A percentile compares a stretch with the other conserved stretches of the same genome.
Conservation (phyloP, 2,888 invertebrate genomes). For the Gymnoscelis rufifasciata region DNA sequence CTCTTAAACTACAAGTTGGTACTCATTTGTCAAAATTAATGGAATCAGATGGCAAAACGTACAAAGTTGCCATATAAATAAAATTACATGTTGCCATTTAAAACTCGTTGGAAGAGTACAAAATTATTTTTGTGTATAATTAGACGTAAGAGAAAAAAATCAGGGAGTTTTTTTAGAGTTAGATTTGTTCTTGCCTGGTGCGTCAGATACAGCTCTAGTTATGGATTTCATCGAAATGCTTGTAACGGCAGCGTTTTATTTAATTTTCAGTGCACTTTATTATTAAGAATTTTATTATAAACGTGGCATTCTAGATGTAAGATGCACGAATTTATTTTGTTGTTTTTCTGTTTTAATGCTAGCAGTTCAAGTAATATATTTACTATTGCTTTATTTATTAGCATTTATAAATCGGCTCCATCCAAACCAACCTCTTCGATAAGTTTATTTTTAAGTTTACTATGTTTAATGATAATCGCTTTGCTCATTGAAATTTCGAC, state of each 20-base stretch:
- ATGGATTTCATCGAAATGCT: conserved; percentile 41
- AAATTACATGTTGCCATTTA: conserved; percentile 68
- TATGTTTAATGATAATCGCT: conserved; percentile 40
- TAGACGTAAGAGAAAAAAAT: conserved; percentile 74
- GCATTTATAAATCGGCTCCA: conserved; percentile 55
- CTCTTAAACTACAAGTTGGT: conserved; percentile 18
- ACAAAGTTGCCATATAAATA: conserved; percentile 67
- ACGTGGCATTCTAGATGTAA: conserved; percentile 68
- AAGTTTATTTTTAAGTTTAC: conserved; percentile 34
- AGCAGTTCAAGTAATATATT: conserved; percentile 67
- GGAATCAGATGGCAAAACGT: conserved; percentile 43
- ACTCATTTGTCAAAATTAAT: conserved; percentile 26
- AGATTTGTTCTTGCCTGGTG: conserved; percentile 72
- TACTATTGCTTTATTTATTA: conserved; percentile 53
- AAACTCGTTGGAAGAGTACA: conserved; percentile 75
- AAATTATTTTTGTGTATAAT: conserved; percentile 78
- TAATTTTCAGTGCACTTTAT: conserved; percentile 28
- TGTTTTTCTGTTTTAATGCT: conserved; percentile 65
- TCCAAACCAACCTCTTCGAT: conserved; percentile 46
- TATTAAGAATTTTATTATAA: conserved; percentile 41
- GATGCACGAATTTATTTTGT: conserved; percentile 77
- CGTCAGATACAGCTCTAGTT: conserved; percentile 51
- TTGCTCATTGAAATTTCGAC: conserved; percentile 59
- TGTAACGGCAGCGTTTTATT: conserved; percentile 30
- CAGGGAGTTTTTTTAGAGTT: conserved; percentile 74